Conservation (phyloP, 2,113 vertebrate genomes). For the Notiomystis cincta region DNA sequence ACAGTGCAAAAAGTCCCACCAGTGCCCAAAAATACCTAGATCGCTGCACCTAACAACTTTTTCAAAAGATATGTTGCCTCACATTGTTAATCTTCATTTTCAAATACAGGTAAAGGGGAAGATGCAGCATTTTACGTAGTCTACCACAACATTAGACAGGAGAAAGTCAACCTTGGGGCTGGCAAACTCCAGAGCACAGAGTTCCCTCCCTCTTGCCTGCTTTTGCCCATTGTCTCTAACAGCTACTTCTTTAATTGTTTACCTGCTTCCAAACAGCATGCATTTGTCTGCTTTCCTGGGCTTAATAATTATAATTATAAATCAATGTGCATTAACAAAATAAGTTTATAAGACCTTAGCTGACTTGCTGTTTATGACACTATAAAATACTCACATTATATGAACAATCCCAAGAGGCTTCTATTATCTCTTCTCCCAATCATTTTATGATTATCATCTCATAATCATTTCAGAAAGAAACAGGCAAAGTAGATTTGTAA, state of each 20-base stretch:
- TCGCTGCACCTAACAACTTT: neutral
- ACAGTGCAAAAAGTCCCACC: neutral
- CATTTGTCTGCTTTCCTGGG: slow-evolving; percentile 18
- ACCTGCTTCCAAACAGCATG: slow-evolving; percentile 11
- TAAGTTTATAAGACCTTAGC: slow-evolving; percentile 26
- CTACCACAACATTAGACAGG: neutral
- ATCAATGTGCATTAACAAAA: slow-evolving; percentile 45
- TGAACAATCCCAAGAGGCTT: slow-evolving; percentile 20
- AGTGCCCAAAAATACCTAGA: neutral
- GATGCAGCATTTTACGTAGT: neutral
- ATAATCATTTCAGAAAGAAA: slow-evolving; percentile 33
- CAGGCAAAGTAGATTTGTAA: neutral
- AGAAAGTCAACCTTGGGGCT: neutral
- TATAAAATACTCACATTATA: slow-evolving; percentile 19
- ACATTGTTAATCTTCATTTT: neutral
- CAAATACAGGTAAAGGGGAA: neutral
- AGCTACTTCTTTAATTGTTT: neutral
- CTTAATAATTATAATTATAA: slow-evolving; percentile 47
- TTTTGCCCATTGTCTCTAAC: neutral
- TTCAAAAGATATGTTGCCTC: neutral
- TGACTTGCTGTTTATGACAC: slow-evolving; percentile 25
- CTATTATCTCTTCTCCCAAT: slow-evolving; percentile 6
- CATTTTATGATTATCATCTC: slow-evolving; percentile 21
- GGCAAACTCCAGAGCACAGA: neutral
- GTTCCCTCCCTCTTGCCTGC: neutral